A percentile compares a stretch with the other conserved stretches of the same genome.
Conservation (phyloP, 2,113 vertebrate genomes). For the Petromus typicus region DNA sequence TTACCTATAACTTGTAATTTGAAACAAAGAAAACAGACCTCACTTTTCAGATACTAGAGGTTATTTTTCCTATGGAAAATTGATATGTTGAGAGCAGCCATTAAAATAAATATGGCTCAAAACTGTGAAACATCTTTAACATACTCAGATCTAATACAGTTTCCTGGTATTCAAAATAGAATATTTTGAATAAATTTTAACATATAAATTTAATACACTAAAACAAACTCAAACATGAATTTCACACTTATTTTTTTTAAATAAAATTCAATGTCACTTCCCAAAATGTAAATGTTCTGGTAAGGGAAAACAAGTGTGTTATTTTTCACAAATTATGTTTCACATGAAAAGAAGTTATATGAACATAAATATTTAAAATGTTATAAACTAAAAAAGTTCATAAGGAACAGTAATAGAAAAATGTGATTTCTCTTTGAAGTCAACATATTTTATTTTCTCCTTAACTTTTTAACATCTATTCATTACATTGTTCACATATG, state of each 20-base stretch:
- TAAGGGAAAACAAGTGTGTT: neutral
- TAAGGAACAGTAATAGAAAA: conserved; percentile 39
- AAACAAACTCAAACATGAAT: conserved; percentile 50
- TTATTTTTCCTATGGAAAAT: conserved; percentile 30
- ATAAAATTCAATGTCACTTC: conserved; percentile 23
- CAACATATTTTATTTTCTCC: conserved; percentile 13
- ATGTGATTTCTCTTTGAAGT: conserved; percentile 22
- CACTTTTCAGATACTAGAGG: conserved; percentile 6
- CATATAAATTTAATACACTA: conserved; percentile 38
- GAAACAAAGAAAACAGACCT: conserved; percentile 9
- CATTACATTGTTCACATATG: neutral
- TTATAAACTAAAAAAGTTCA: conserved; percentile 20
- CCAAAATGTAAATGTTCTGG: conserved; percentile 58
- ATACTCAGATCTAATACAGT: conserved; percentile 48
- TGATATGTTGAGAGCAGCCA: conserved; percentile 45
- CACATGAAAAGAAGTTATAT: neutral
- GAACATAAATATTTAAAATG: conserved; percentile 2
- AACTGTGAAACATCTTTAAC: conserved; percentile 32
- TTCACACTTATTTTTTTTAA: conserved; percentile 52
- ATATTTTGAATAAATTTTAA: conserved; percentile 50
- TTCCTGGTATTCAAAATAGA: conserved; percentile 52
- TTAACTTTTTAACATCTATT: conserved; percentile 5
- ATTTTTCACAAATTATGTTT: conserved; percentile 37
- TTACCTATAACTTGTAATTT: conserved; percentile 41
- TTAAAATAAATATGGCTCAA: conserved; percentile 56